Evolutionary conservation across 2,113 vertebrate genomes (phyloP), one percentile per base, ranked within the genome.

Genomic region (Trogon surrucura): DNA sequence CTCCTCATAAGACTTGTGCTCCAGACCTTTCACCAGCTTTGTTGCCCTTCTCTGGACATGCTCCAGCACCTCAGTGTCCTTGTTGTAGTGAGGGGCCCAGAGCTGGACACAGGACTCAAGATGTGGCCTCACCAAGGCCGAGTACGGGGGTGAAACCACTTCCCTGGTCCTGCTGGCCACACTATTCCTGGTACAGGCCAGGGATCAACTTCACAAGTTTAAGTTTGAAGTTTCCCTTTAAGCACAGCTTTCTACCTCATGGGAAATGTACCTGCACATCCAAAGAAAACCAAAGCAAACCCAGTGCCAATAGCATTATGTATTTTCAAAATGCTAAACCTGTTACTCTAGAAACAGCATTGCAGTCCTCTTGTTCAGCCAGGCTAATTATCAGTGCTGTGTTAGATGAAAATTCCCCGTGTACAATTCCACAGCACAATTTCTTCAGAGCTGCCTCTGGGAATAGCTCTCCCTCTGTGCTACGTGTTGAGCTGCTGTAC

Each of bases 261-360:
- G 85, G 57, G 16, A 62, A 61, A 36, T 9, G 3, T 22, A 17
- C 19, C 17, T 60, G 32, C 8, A 26, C 14, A 64, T 2, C 5
- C 26, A 80, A 78, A 61, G 65, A 15, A 62, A 74, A 57, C 2
- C 30, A 30, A 71, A 41, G 8, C 9, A 62, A 89, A 81, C 2
- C 1, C 5, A n/a, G 9, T 23, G 4, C 10, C 14, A 58, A 8
- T 9, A 71, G 2, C 19, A 38, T 36, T 44, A 32, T 19, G 2
- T 50, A 17, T 70, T 64, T 86, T 67, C 51, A 34, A 92, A 80
- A 80, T 20, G 16, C 3, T 16, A 60, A 72, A 11, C 32, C 23
- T 66, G 5, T 20, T 27, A 10, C 10, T 29, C 4, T 48, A 44
- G 22, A 82, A 88, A 56, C 18, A 29, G 7, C 30, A 71, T 67